Evolutionary conservation across 2,888 invertebrate species (phyloP).

Genomic region (Drosophila barbarae): DNA sequence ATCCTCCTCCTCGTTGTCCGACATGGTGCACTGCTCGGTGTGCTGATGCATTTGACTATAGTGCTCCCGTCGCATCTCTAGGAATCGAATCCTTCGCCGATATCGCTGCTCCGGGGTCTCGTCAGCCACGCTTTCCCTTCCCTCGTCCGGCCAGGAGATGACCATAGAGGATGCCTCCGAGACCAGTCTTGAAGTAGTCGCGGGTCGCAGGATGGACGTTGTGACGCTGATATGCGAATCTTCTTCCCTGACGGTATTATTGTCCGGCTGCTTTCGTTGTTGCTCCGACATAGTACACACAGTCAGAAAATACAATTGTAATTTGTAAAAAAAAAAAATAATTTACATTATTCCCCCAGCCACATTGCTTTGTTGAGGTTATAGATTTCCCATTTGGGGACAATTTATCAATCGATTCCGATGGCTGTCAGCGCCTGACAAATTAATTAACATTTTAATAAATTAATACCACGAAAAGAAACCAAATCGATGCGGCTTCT

Average conservation of each 20-base stretch:
- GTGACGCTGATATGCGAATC: not conserved
- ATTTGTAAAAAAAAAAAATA: not conserved
- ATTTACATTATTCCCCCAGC: slow-evolving; percentile 13
- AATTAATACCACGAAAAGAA: slow-evolving; percentile 54
- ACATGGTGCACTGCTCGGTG: slow-evolving; percentile 16
- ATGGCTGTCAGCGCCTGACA: slow-evolving; percentile 60
- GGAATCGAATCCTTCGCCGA: slow-evolving; percentile 42
- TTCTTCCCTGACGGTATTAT: not conserved
- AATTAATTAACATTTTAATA: slow-evolving; percentile 68
- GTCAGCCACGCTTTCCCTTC: not conserved
- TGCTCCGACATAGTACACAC: slow-evolving; percentile 13
- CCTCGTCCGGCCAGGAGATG: slow-evolving; percentile 33
- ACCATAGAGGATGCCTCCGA: slow-evolving; percentile 40
- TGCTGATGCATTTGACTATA: slow-evolving; percentile 50
- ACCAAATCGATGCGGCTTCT: slow-evolving; percentile 54
- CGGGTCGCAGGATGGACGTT: slow-evolving; percentile 10
- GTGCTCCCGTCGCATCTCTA: slow-evolving; percentile 54
- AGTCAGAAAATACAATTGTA: not conserved
- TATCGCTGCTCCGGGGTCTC: slow-evolving; percentile 33
- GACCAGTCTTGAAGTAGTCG: not conserved
- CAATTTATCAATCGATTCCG: slow-evolving; percentile 29
- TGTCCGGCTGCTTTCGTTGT: not conserved
- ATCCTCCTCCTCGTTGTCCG: slow-evolving; percentile 1
- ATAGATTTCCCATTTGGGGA: not conserved
- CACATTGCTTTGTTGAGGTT: not conserved